Evolutionary conservation across 2,797 vertebrate species (phyloP), one percentile per base, ranked within the genome.

Genomic region (Silurus lanzhouensis): DNA sequence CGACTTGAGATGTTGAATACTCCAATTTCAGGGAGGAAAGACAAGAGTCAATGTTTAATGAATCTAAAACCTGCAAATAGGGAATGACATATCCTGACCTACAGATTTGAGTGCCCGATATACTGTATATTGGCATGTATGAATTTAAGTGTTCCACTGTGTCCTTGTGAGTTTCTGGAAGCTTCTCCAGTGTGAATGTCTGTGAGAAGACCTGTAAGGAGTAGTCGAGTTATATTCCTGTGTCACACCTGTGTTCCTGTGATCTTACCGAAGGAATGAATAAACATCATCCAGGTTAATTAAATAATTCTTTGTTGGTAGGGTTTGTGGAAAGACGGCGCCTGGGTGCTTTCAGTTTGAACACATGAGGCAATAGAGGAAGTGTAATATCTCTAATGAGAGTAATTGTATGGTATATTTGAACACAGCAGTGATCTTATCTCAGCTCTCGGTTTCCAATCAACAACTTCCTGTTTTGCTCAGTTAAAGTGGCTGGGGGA

Each of bases 401-500:
- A 68, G 20, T 6, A 31, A 38, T 31, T 1, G 48, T 52, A 72
- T 6, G 22, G n/a, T 17, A 44, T 74, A 48, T 70, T 20, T 46
- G 60, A 25, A 48, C 46, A 48, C 52, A 46, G 67, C 48, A 67
- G 3, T 58, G 70, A 57, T 55, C 70, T 76, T 63, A 82, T 85
- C 70, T 85, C 17, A 71, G 17, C 44, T 44, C 31, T 44, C 8
- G 44, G 70, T 76, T 85, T 85, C 79, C 79, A 82, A 48, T 17
- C 4, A 19, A 14, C 14, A 57, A 60, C 61, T 85, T 85, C 84
- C 84, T 82, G 70, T 52, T 75, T 46, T 52, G 55, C 27, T 25
- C 19, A n/a, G 15, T 46, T 5, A 9, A 31, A 20, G 17, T 79
- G 64, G 57, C 1, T 13, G 52, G 48, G 48, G 48, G 48, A 7